These are phyloP conservation scores for Chloroclystis v-ata DNA, from an alignment of 2,888 invertebrate species.

Conservation along the genomic window DNA sequence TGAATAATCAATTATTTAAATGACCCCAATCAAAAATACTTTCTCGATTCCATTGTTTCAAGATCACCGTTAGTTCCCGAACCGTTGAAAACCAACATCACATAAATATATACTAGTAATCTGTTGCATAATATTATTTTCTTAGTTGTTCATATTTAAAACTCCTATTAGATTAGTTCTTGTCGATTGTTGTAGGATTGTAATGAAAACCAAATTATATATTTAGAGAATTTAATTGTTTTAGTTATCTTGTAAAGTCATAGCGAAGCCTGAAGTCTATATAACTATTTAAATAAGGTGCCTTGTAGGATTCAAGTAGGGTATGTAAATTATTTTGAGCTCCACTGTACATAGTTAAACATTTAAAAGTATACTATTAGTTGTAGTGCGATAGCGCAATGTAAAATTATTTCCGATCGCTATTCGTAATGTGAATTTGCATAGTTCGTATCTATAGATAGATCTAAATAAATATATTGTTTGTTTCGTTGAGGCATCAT, in stretches of 20 bases:
- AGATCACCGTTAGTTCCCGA: conserved; percentile 33
- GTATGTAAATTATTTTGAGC: conserved; percentile 73
- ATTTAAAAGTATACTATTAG: conserved; percentile 75
- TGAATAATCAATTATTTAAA: conserved; percentile 78
- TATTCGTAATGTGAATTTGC: conserved; percentile 57
- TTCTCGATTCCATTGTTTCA: conserved; percentile 53
- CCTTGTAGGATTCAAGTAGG: conserved; percentile 67
- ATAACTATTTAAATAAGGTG: conserved; percentile 74
- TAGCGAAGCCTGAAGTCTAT: conserved; percentile 74
- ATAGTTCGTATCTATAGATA: conserved; percentile 60
- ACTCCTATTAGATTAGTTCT: conserved; percentile 74
- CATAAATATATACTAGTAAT: conserved; percentile 63
- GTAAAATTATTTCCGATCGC: conserved; percentile 63
- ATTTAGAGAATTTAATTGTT: conserved; percentile 75
- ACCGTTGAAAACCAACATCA: conserved; percentile 55
- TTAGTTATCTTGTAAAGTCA: conserved; percentile 76
- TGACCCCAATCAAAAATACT: conserved; percentile 63
- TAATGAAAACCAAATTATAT: conserved; percentile 78
- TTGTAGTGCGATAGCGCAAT: conserved; percentile 56
- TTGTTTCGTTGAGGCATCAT: conserved; percentile 76
- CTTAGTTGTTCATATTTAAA: conserved; percentile 75
- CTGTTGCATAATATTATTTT: conserved; percentile 77
- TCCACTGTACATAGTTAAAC: conserved; percentile 72
- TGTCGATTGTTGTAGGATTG: conserved; percentile 74
- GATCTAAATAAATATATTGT: conserved; percentile 69